These are phyloP conservation scores for Hoplostethus atlanticus DNA, from an alignment of 2,797 vertebrate species.

Conservation along the genomic window DNA sequence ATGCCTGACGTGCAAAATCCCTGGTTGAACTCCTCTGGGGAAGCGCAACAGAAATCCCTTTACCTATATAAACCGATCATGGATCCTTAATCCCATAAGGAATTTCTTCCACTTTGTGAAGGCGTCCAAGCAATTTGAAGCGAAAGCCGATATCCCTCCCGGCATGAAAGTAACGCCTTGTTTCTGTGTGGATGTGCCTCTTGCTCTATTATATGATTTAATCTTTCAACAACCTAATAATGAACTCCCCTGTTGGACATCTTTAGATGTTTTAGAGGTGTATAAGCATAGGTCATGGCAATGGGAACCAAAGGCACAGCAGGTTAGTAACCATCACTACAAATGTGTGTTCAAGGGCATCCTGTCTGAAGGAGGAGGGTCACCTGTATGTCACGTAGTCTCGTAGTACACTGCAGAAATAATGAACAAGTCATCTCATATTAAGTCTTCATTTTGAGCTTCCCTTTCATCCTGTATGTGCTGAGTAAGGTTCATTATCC, in stretches of 20 bases:
- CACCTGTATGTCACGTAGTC: too few relatives aligned
- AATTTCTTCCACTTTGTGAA: constrained; percentile 61
- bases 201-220: constrained; percentile 12
- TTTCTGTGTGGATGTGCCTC: constrained; percentile 9
- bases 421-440: too few relatives aligned
- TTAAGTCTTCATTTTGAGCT: too few relatives aligned
- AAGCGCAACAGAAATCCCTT: constrained; percentile 55
- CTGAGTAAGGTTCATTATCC: neutral
- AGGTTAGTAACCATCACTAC: too few relatives aligned
- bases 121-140: constrained; percentile 36
- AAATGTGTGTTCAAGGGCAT: too few relatives aligned
- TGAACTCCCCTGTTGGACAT: neutral
- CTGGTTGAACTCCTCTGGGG: constrained; percentile 30
- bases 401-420: too few relatives aligned
- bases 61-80: constrained; percentile 71
- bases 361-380: too few relatives aligned
- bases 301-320: too few relatives aligned
- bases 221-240: constrained; percentile 23
- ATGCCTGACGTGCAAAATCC: constrained; percentile 62
- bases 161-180: constrained; percentile 17
- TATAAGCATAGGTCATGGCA: neutral
- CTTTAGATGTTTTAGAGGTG: neutral
- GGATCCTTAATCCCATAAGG: constrained; percentile 70
- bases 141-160: constrained; percentile 27
- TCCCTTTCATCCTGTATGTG: neutral